Evolutionary conservation across 2,888 invertebrate species (phyloP), one percentile per base, ranked within the genome.

Genomic region (Scaptomyza polygonia): DNA sequence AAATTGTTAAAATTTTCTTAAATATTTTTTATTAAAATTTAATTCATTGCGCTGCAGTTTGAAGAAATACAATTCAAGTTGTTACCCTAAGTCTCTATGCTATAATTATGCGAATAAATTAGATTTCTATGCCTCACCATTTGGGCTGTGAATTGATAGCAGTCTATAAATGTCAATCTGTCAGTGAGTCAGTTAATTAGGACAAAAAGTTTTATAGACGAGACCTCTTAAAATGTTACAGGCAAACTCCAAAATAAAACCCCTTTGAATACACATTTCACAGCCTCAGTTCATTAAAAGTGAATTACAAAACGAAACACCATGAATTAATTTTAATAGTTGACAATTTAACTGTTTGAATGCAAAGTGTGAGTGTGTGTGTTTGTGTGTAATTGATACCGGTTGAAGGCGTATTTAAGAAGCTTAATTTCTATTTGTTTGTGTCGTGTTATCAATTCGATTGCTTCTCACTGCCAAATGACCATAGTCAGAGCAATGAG

Each of bases 281-380:
- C 16, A 39, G 16, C 9, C 9, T 16, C 0, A 39, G 9, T 39
- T 16, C 9, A 34, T 36, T 36, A 2, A 14, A 14, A 36, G 5
- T 36, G 34, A n/a, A 39, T 39, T 39, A 39, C 16, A 16, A 39
- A 16, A 39, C n/a, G 39, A 39, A 39, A 39, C 39, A 16, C 2
- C 7, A n/a, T 16, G 7, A 18, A 30, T 53, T 16, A 1, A n/a
- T 11, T 1, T 27, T n/a, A 7, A 2, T n/a, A 21, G 5, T n/a
- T 14, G 30, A 25, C 43, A 29, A 44, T 61, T 64, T 14, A 32
- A 11, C 39, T 4, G 39, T 16, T 39, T 16, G 7, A 39, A 39
- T 16, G 39, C 39, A 16, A 9, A 16, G n/a, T 16, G 12, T 32
- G 1, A n/a, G 12, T 34, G 34, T 8, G 7, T 36, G n/a, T 36